Conservation (phyloP, 1,140 invertebrate genomes). For the Drosophila obscura region DNA sequence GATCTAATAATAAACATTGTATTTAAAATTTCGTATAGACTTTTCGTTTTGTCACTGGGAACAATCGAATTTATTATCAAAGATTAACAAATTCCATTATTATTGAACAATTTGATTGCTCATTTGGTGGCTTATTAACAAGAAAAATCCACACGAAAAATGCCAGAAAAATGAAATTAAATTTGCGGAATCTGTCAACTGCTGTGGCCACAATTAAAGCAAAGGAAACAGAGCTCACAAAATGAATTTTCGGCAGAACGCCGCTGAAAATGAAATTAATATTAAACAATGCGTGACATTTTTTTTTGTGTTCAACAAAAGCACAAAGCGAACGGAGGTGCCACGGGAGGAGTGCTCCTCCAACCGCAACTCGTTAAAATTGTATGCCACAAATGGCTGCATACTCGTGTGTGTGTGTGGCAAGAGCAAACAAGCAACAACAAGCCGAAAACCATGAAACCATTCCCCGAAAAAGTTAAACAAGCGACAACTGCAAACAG, state of each 20-base stretch:
- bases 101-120: not conserved
- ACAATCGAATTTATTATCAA: not conserved
- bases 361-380: slow-evolving; percentile 73
- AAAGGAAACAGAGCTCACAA: slow-evolving; percentile 31
- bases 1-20: not conserved
- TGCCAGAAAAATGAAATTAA: slow-evolving; percentile 19
- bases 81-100: slow-evolving; percentile 1
- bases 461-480: slow-evolving; percentile 65
- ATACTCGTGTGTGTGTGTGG: slow-evolving; percentile 23
- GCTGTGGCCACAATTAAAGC: slow-evolving; percentile 27
- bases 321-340: slow-evolving; percentile 30
- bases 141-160: not conserved
- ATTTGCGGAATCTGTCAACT: slow-evolving; percentile 5
- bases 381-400: slow-evolving; percentile 65
- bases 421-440: slow-evolving; percentile 51
- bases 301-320: slow-evolving; percentile 34
- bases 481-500: slow-evolving; percentile 43
- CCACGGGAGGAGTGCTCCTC: slow-evolving; percentile 32
- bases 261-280: slow-evolving; percentile 54
- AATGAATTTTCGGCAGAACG: slow-evolving; percentile 41
- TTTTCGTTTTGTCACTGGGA: not conserved
- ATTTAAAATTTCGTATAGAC: not conserved
- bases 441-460: slow-evolving; percentile 24
- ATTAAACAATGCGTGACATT: slow-evolving; percentile 66
- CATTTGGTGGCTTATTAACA: slow-evolving; percentile 13